Conservation (phyloP, 2,888 invertebrate genomes). For the Glyphotaelius pellucidus region DNA sequence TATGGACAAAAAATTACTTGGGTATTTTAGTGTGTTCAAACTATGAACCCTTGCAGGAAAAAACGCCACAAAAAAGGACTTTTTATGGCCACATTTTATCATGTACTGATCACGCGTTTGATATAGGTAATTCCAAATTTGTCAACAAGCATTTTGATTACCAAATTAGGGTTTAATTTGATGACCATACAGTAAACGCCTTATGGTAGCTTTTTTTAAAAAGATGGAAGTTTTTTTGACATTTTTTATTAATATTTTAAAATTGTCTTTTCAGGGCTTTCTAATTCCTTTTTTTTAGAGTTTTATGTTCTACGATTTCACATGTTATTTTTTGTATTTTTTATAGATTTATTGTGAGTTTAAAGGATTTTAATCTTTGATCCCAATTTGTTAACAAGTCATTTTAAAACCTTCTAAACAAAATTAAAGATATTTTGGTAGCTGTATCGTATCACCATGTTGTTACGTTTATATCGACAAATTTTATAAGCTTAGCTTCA, state of each 20-base stretch:
- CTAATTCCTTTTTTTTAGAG: neutral
- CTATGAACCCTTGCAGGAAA: conserved; percentile 4
- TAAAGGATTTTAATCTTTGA: neutral
- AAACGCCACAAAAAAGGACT: conserved; percentile 37
- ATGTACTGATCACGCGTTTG: neutral
- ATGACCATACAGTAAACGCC: neutral
- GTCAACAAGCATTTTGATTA: neutral
- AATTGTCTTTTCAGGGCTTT: neutral
- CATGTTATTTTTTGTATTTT: neutral
- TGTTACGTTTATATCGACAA: neutral
- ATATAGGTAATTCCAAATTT: neutral
- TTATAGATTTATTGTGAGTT: neutral
- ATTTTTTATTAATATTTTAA: neutral
- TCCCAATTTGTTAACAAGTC: neutral
- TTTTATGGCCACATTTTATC: neutral
- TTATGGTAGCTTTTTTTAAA: neutral
- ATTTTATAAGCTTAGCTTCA: neutral
- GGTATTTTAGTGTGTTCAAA: neutral
- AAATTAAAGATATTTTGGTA: neutral
- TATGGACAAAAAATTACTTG: neutral
- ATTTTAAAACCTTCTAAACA: neutral
- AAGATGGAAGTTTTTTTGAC: neutral
- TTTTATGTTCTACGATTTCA: neutral
- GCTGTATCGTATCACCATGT: neutral
- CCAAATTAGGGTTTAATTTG: neutral